Evolutionary conservation across 2,113 vertebrate species (phyloP).

Genomic region (Upupa epops): DNA sequence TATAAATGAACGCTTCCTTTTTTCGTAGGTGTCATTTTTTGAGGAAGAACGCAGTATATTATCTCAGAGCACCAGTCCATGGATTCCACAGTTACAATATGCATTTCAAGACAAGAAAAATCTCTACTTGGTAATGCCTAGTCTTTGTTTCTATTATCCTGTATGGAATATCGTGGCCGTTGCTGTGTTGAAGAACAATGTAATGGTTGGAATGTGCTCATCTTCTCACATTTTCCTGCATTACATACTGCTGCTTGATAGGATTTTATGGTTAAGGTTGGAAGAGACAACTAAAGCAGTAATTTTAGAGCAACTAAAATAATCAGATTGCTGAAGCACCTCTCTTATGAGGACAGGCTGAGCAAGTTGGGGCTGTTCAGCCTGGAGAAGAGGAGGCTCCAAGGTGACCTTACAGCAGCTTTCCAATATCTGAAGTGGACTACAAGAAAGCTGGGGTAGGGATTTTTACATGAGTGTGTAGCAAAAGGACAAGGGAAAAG

Average conservation of each 20-base stretch:
- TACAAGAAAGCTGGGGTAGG: no score
- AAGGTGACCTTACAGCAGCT: no score
- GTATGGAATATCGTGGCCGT: background rate
- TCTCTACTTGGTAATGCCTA: slow-evolving; percentile 87
- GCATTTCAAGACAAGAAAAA: slow-evolving; percentile 93
- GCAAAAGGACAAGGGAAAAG: no score
- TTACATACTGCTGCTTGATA: background rate
- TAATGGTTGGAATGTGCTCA: background rate
- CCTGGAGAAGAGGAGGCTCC: no score
- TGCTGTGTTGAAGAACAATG: background rate
- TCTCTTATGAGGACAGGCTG: no score
- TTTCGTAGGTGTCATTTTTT: slow-evolving; percentile 86
- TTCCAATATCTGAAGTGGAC: no score
- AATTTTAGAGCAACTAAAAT: no score
- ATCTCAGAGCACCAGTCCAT: slow-evolving; percentile 83
- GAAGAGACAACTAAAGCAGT: no score
- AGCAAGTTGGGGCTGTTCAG: no score
- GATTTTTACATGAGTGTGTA: no score
- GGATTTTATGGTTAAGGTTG: no score
- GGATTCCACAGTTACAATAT: slow-evolving; percentile 91
- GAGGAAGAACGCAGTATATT: slow-evolving; percentile 90
- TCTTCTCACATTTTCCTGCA: background rate
- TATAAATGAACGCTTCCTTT: background rate
- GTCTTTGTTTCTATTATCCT: background rate
- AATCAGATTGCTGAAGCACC: no score